These are phyloP conservation scores for Frankliniella fusca DNA, from an alignment of 2,888 invertebrate genomes.

Conservation along the genomic window DNA sequence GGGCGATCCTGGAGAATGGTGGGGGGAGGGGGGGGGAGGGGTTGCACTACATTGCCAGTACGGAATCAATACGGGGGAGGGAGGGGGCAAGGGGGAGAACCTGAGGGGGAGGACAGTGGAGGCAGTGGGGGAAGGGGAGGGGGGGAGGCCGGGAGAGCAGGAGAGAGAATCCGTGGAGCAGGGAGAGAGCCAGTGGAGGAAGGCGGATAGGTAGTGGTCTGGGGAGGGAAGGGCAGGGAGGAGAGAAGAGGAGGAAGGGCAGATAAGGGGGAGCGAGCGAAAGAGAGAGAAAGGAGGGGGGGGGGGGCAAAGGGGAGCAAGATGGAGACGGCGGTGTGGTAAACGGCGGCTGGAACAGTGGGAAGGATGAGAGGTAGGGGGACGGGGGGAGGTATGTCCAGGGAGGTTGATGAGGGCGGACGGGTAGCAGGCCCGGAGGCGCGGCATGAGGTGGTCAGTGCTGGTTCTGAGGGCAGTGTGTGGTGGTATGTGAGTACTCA, in stretches of 20 bases:
- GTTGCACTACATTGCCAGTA: constrained; percentile 1
- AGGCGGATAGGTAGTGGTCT: too few relatives aligned
- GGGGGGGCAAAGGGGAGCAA: too few relatives aligned
- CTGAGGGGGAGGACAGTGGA: background rate
- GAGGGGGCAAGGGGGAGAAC: background rate
- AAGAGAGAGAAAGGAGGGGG: too few relatives aligned
- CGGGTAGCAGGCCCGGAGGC: background rate
- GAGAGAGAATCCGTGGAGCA: background rate
- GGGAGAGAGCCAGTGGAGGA: too few relatives aligned
- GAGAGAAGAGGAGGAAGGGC: too few relatives aligned
- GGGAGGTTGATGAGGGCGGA: background rate
- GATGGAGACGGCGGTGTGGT: background rate
- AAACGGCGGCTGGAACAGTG: background rate
- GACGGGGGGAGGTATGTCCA: background rate
- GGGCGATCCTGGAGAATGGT: background rate
- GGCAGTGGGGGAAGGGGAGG: background rate
- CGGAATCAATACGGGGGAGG: background rate
- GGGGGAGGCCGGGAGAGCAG: background rate
- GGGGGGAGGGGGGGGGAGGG: background rate
- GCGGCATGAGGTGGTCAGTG: constrained; percentile 1
- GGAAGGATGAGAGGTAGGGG: background rate
- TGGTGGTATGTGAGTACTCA: too few relatives aligned
- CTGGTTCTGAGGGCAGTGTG: too few relatives aligned
- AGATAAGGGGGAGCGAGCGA: too few relatives aligned
- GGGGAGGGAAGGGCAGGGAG: too few relatives aligned